Evolutionary conservation across 2,888 invertebrate species (phyloP).

Genomic region (Pseudanteris insignis): DNA sequence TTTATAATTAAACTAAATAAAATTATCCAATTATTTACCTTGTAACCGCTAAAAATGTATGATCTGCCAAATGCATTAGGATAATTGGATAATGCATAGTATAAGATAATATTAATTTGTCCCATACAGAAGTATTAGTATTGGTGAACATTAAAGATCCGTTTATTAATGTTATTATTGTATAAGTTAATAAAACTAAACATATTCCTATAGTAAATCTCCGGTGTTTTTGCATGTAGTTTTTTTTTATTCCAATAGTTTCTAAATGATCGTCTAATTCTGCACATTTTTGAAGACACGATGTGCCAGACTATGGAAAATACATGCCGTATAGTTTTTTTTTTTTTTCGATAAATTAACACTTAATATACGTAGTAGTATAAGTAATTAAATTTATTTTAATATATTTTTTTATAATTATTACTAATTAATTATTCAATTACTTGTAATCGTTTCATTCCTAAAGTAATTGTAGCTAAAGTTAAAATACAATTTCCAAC

Average conservation of each 20-base stretch:
- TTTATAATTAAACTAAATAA: no score
- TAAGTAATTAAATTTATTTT: neutral
- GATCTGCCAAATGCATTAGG: slow-evolving; percentile 30
- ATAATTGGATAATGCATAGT: slow-evolving; percentile 27
- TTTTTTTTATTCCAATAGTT: slow-evolving; percentile 10
- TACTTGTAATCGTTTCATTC: slow-evolving; percentile 8
- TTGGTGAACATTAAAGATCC: slow-evolving; percentile 18
- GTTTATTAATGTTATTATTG: slow-evolving; percentile 12
- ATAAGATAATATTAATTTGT: slow-evolving; percentile 16
- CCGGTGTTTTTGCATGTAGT: slow-evolving; percentile 3
- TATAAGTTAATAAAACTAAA: slow-evolving; percentile 11
- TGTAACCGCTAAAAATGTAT: slow-evolving; percentile 16
- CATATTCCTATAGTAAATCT: neutral
- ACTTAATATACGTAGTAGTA: no score
- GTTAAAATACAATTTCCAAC: slow-evolving; percentile 17
- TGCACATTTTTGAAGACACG: no score
- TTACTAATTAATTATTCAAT: no score
- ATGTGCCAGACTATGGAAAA: no score
- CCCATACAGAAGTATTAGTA: no score
- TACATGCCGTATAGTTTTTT: no score
- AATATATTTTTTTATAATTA: no score
- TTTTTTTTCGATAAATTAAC: no score
- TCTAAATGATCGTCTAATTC: slow-evolving; percentile 9
- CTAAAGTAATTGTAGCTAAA: slow-evolving; percentile 1
- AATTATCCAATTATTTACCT: no score